Percentiles rank a stretch among this genome's conserved stretches.
phyloP scores from a whole-genome alignment of 2,797 vertebrate genomes.

The Trachops cirrhosus region DNA sequence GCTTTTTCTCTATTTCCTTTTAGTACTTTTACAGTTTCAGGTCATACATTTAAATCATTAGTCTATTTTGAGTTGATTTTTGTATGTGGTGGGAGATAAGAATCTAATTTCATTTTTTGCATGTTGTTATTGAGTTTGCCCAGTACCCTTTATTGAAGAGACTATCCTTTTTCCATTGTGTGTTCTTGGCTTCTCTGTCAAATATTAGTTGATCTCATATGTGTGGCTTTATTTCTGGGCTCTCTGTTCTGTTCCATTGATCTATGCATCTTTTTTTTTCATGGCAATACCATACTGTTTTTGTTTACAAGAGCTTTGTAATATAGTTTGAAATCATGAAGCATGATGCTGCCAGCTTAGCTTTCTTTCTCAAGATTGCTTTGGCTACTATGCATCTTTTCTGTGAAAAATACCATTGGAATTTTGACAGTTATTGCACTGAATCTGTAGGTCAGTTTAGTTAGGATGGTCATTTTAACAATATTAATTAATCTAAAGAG shows the following conservation, averaged over 20 bases:
- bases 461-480: not conserved
- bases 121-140: not conserved
- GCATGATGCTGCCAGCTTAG: not conserved
- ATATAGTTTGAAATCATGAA: not conserved
- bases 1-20: not conserved
- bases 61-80: not conserved
- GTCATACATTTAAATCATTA: not conserved
- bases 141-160: not conserved
- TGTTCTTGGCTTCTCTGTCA: not conserved
- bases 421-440: not conserved
- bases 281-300: not conserved
- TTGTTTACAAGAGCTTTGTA: not conserved
- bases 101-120: not conserved
- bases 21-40: not conserved
- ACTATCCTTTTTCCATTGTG: not conserved
- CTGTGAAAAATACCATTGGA: not conserved
- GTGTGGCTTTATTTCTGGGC: not conserved
- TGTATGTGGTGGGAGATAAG: not conserved
- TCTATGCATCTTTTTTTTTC: not conserved
- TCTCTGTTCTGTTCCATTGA: not conserved
- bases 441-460: not conserved
- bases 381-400: not conserved
- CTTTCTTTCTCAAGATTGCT: not conserved
- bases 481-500: not conserved
- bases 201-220: not conserved